Base-by-base conservation (phyloP, 2,113 vertebrate genomes). In the Laticauda laticaudata region DNA sequence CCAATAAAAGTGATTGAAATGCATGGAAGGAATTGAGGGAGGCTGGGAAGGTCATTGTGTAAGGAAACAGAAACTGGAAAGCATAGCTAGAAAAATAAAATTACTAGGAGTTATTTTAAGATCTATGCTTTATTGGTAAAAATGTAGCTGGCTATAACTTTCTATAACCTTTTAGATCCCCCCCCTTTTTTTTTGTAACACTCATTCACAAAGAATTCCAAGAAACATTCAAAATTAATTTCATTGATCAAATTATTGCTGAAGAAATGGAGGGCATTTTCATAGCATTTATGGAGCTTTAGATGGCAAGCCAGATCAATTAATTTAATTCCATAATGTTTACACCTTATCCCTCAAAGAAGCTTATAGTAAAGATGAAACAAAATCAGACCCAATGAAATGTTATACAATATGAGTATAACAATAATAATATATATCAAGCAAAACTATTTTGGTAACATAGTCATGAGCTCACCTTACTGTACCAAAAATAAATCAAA, bases 101-200 rank as follows among this genome's bases (percentile, higher is more conserved):
- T 81, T 51, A 89, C 55, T 43, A n/a, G 64, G 8, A 61, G 8
- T 97, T 96, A 96, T 85, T 95, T 96, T 95, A 10, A 90, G 97
- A 97, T 97, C 97, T 96, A 93, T 93, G 95, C 95, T 95, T 97
- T 97, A 96, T 97, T 97, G 24, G n/a, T 98, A 95, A 97, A 94
- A 94, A 92, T 96, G 93, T 95, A 97, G 89, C 34, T 93, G 95
- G 94, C 93, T 97, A 97, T 34, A 43, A 43, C 8, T n/a, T 90
- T 86, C 24, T n/a, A 11, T 18, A 81, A 24, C 53, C 21, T 81
- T 92, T 85, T 24, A 2, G 2, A 51, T 29, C 8, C 1, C 7
- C 10, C 26, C 2, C 26, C 45, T 39, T 39, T 39, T 5, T 51
- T 87, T 87, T 29, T 88, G 15, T 55, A 51, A 21, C 24, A 7